Evolutionary conservation across 2,797 vertebrate species (phyloP).

Genomic region (Naso thynnoides): DNA sequence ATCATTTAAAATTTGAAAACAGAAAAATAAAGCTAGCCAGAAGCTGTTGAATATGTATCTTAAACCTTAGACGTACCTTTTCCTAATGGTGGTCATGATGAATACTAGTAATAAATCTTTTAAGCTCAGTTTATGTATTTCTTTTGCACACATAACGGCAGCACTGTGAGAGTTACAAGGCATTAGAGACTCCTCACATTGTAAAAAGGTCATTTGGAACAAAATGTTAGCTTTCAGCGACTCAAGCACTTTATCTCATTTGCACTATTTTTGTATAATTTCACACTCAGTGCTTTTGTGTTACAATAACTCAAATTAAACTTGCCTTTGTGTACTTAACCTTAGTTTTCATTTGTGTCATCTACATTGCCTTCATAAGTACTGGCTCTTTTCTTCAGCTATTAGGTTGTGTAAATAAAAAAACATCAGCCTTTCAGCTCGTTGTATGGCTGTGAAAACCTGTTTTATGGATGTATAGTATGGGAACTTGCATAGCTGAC

Average conservation of each 20-base stretch:
- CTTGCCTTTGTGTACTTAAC: not conserved
- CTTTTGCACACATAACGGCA: slow-evolving; percentile 18
- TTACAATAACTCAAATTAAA: slow-evolving; percentile 23
- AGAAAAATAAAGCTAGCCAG: slow-evolving; percentile 18
- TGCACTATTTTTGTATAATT: slow-evolving; percentile 21
- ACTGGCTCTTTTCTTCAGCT: slow-evolving; percentile 24
- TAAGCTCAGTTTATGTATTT: slow-evolving; percentile 11
- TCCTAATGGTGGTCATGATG: slow-evolving; percentile 11
- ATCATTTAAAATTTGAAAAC: slow-evolving; percentile 37
- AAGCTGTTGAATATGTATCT: slow-evolving; percentile 25
- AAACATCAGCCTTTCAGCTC: slow-evolving; percentile 11
- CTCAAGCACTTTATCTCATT: slow-evolving; percentile 22
- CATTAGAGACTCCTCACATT: not conserved
- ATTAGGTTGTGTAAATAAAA: slow-evolving; percentile 33
- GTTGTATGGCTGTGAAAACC: slow-evolving; percentile 21
- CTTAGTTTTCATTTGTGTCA: slow-evolving; percentile 24
- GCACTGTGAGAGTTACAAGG: not conserved
- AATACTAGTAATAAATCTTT: slow-evolving; percentile 23
- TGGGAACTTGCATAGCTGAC: not conserved
- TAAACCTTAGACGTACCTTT: slow-evolving; percentile 27
- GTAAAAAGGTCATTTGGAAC: slow-evolving; percentile 7
- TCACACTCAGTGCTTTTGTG: slow-evolving; percentile 13
- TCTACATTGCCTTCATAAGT: slow-evolving; percentile 29
- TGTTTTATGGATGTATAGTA: not conserved
- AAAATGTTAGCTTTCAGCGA: slow-evolving; percentile 25